A percentile compares a stretch with the other conserved stretches of the same genome.
Conservation (phyloP, 2,888 invertebrate species). For the Lithosia quadra region DNA sequence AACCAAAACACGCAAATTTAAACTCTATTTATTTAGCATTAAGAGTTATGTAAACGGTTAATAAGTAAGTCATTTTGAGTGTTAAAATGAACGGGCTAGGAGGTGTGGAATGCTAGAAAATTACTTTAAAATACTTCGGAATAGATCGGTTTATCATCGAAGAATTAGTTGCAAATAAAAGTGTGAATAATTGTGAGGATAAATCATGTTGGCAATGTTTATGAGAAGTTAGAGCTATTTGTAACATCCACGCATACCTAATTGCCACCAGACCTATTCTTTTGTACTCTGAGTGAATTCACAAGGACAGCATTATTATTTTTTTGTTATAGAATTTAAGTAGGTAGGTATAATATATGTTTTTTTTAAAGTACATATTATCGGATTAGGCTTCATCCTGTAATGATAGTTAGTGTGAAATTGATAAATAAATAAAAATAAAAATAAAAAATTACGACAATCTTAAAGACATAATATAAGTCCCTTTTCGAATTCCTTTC, state of each 20-base stretch:
- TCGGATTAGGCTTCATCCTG: too few relatives aligned
- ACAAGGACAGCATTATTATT: too few relatives aligned
- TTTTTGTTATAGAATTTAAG: too few relatives aligned
- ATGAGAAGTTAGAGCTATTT: background rate
- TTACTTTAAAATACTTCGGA: constrained; percentile 31
- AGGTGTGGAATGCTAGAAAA: constrained; percentile 33
- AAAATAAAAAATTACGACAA: too few relatives aligned
- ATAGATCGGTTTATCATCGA: constrained; percentile 19
- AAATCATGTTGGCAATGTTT: background rate
- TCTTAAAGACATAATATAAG: too few relatives aligned
- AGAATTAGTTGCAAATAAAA: background rate
- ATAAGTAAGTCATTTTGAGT: constrained; percentile 22
- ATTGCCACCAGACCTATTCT: too few relatives aligned
- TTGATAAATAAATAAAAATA: too few relatives aligned
- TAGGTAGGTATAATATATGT: too few relatives aligned
- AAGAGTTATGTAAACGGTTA: background rate
- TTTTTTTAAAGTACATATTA: too few relatives aligned
- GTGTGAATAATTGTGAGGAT: background rate
- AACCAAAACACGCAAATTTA: constrained; percentile 23
- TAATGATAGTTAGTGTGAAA: too few relatives aligned
- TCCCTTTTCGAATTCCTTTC: too few relatives aligned
- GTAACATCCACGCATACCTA: background rate
- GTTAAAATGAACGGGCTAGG: constrained; percentile 25
- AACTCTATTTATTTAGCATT: constrained; percentile 22
- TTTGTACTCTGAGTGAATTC: too few relatives aligned